Evolutionary conservation across 1,140 invertebrate species (phyloP), one percentile per base, ranked within the genome.

Genomic region (Aleiodes sp.): DNA sequence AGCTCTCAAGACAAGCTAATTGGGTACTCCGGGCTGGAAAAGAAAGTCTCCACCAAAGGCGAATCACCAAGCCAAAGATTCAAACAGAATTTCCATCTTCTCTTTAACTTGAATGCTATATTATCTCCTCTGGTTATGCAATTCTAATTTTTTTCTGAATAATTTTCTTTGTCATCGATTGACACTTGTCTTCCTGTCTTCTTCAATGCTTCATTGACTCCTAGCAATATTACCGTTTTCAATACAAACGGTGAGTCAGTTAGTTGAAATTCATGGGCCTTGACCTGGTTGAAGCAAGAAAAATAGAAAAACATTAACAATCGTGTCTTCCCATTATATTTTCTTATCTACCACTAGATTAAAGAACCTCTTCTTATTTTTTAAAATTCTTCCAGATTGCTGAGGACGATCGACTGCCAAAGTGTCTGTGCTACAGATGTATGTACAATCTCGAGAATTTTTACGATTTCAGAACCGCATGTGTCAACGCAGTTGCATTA

Each of bases 391-490:
- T 81, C 35, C 78, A 88, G 87, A 83, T 88, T 41, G 77, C 76
- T 16, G 84, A 88, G 69, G 78, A 84, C 71, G 87, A 88, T 75
- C 69, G 80, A 8, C 70, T 88, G 46, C 87, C 87, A 56, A 88
- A 88, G 75, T 86, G 81, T 66, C 74, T 88, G 28, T 88, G 87
- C 78, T 87, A 85, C 73, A 79, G 86, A 69, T 88, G 87, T 71
- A 87, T 88, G 78, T 87, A 84, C 78, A 87, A 87, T 78, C 79
- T 88, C 75, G 87, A 88, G 77, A 88, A 87, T 74, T 88, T 87
- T 79, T 87, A 86, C 71, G 87, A 87, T 74, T 88, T 88, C 70
- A 80, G 87, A 74, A 85, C 82, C 56, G 83, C 82, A 26, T 88
- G 87, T 70, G 82, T 88, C 26, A 86, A 87, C 73, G 86, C 87